Conservation (phyloP, 2,113 vertebrate species). For the Scalopus aquaticus region DNA sequence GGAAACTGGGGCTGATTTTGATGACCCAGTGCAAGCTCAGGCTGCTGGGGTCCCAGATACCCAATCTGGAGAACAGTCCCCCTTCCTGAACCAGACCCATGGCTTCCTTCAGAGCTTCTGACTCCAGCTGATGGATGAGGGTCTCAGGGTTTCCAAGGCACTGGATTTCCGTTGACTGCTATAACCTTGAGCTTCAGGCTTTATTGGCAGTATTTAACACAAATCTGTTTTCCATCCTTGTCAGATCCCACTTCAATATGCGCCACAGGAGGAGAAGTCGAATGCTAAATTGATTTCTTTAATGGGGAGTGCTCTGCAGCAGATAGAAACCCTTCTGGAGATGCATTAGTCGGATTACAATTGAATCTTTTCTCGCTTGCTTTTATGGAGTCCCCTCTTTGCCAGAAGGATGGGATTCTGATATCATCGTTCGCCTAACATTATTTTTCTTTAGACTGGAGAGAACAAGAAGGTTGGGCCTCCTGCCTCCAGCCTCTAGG, state of each 20-base stretch:
- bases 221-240: conserved; percentile 86
- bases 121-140: conserved; percentile 76
- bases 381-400: conserved; percentile 63
- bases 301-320: conserved; percentile 81
- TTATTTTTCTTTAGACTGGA: neutral
- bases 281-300: conserved; percentile 84
- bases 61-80: too few relatives aligned
- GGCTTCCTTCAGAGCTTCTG: conserved; percentile 73
- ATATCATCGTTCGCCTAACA: neutral
- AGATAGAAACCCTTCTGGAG: conserved; percentile 75
- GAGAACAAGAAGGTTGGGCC: neutral
- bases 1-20: neutral
- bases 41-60: neutral
- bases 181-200: conserved; percentile 84
- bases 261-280: conserved; percentile 79
- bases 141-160: conserved; percentile 63
- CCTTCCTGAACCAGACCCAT: conserved; percentile 4
- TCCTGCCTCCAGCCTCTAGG: neutral
- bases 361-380: conserved; percentile 61
- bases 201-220: conserved; percentile 86
- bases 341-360: conserved; percentile 78
- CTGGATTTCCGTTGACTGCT: conserved; percentile 78
- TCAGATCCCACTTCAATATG: conserved; percentile 84
- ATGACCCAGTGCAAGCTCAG: neutral
- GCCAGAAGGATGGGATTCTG: neutral